Conservation (phyloP, 37 sponge, comb jelly and placozoan genomes). For the Agelas oroides region DNA sequence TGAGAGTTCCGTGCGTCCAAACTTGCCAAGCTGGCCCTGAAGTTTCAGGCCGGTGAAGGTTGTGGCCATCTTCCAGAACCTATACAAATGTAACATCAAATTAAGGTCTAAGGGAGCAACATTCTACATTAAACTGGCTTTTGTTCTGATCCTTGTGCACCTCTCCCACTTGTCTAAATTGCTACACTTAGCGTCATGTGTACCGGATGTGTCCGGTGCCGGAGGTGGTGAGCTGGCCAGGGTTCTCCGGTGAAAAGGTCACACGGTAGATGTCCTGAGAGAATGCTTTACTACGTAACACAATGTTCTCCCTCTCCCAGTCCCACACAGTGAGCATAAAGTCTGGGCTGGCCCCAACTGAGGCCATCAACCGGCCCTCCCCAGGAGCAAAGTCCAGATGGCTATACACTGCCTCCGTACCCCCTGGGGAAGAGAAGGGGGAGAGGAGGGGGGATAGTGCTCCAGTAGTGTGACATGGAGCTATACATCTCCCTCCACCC, state of each 20-base stretch:
- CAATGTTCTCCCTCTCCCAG: constrained; percentile 92
- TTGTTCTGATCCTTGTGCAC: no score
- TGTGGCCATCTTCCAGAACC: constrained; percentile 99
- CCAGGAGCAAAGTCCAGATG: constrained; percentile 79
- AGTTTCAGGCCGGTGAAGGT: constrained; percentile 99
- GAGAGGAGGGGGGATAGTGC: constrained; percentile 23
- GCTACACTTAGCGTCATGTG: no score
- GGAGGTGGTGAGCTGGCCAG: constrained; percentile 95
- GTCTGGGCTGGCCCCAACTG: constrained; percentile 93
- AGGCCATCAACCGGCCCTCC: constrained; percentile 89
- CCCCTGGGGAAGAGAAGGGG: constrained; percentile 37
- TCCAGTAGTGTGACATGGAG: not conserved
- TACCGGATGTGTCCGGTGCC: constrained; percentile 97
- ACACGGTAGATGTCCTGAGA: constrained; percentile 97
- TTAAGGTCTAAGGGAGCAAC: no score
- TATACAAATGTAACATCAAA: constrained; percentile 14
- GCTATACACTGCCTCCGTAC: constrained; percentile 72
- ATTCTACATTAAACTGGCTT: no score
- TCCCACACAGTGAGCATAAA: constrained; percentile 99
- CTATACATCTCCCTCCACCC: not conserved
- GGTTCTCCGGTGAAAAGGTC: constrained; percentile 94
- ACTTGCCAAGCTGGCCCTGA: constrained; percentile 97
- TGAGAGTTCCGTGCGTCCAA: constrained; percentile 93
- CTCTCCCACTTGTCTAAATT: no score
- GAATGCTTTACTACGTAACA: constrained; percentile 96